Percentiles rank a stretch among this genome's conserved stretches.
Evolutionary conservation across 2,888 invertebrate species (phyloP).

Genomic region (Heteropelma amictum): DNA sequence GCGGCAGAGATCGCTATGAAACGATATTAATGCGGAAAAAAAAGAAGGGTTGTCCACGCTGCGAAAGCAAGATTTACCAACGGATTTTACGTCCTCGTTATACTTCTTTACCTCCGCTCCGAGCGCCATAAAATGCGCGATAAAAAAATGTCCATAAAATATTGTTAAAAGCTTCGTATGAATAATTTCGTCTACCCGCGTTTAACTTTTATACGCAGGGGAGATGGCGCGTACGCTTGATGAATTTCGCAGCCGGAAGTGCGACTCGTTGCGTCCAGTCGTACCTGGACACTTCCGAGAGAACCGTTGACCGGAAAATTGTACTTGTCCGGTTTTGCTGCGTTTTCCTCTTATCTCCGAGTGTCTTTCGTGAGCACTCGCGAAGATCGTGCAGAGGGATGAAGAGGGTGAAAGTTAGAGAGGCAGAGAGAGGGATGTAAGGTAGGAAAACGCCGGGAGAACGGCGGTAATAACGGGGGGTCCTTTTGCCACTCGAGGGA

Average conservation of each 20-base stretch:
- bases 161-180: neutral
- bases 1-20: constrained; percentile 32
- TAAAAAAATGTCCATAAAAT: neutral
- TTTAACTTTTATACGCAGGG: no score
- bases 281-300: constrained; percentile 60
- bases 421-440: neutral
- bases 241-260: constrained; percentile 67
- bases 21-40: constrained; percentile 39
- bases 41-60: constrained; percentile 25
- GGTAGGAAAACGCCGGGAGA: constrained; percentile 21
- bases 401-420: constrained; percentile 14
- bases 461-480: constrained; percentile 23
- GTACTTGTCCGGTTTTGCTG: constrained; percentile 64
- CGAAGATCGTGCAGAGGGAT: neutral
- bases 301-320: constrained; percentile 65
- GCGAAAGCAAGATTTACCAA: constrained; percentile 5
- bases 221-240: constrained; percentile 30
- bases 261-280: constrained; percentile 51
- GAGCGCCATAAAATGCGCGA: neutral
- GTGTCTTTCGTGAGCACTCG: constrained; percentile 52
- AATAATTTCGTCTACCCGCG: no score
- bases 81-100: constrained; percentile 25
- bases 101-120: neutral
- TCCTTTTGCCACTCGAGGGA: constrained; percentile 55
- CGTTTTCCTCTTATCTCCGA: constrained; percentile 63